A percentile compares a stretch with the other conserved stretches of the same genome.
Evolutionary conservation across 2,888 invertebrate species (phyloP).

Genomic region (Trilocha varians): DNA sequence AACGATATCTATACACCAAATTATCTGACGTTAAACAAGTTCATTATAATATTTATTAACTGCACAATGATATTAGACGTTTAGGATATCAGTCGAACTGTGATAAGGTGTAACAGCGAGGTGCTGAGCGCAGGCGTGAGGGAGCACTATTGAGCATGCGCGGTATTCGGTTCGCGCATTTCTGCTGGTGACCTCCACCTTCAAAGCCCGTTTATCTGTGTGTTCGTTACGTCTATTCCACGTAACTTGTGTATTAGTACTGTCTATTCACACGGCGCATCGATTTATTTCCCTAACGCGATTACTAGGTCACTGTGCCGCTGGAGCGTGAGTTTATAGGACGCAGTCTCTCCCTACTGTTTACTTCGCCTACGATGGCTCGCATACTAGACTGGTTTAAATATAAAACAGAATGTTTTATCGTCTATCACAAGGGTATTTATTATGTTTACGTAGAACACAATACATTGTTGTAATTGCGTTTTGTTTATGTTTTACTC

Average conservation of each 20-base stretch:
- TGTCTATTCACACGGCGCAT: slow-evolving; percentile 40
- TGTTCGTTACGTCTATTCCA: slow-evolving; percentile 16
- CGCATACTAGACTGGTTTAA: background rate
- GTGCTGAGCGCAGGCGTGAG: slow-evolving; percentile 39
- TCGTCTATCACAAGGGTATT: slow-evolving; percentile 1
- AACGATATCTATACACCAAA: background rate
- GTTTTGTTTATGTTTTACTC: background rate
- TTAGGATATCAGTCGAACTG: slow-evolving; percentile 16
- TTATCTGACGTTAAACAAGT: background rate
- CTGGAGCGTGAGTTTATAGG: slow-evolving; percentile 9
- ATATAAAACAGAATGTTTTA: background rate
- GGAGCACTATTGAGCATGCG: slow-evolving; percentile 43
- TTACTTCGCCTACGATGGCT: background rate
- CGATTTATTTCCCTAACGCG: slow-evolving; percentile 36
- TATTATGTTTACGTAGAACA: slow-evolving; percentile 1
- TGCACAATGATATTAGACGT: background rate
- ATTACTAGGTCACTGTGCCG: slow-evolving; percentile 50
- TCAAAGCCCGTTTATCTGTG: slow-evolving; percentile 9
- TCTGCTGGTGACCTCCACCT: slow-evolving; percentile 22
- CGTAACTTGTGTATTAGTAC: slow-evolving; percentile 27
- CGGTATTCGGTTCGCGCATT: slow-evolving; percentile 29
- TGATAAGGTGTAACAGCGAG: slow-evolving; percentile 28
- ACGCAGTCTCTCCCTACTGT: background rate
- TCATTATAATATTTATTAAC: background rate
- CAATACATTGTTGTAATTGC: background rate